phyloP scores from a whole-genome alignment of 1,140 invertebrate species.

The Nephotettix cincticeps region DNA sequence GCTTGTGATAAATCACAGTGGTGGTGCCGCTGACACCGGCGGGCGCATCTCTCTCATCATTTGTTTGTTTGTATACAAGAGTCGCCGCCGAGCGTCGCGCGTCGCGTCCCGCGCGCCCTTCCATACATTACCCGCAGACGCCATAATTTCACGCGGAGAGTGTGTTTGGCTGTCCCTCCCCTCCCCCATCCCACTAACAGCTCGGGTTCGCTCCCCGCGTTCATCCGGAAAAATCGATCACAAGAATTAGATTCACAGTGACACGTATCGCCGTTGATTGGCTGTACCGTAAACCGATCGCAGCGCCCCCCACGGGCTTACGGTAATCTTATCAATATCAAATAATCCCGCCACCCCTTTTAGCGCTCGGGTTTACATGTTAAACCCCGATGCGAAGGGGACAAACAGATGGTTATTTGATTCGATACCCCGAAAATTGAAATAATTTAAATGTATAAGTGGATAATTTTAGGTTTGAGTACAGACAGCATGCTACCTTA shows the following conservation, averaged over 20 bases:
- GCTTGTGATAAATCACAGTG: too few species aligned
- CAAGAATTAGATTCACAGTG: not conserved
- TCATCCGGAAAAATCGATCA: constrained; percentile 10
- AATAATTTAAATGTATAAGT: too few species aligned
- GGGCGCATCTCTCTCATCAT: too few species aligned
- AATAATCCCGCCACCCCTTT: not conserved
- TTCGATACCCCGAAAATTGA: too few species aligned
- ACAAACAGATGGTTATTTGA: too few species aligned
- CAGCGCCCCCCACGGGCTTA: not conserved
- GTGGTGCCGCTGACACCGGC: too few species aligned
- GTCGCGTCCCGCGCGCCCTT: not conserved
- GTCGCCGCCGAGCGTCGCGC: not conserved
- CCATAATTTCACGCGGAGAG: constrained; percentile 15
- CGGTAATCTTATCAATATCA: not conserved
- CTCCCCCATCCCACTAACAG: not conserved
- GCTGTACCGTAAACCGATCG: not conserved
- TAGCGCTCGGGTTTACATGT: not conserved
- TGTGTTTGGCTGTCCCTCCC: constrained; percentile 8
- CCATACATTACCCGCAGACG: constrained; percentile 5
- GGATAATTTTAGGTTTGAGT: too few species aligned
- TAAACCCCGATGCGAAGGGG: too few species aligned
- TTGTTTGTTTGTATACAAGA: too few species aligned
- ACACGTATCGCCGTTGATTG: not conserved
- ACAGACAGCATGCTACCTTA: too few species aligned
- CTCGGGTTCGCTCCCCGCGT: not conserved